These are phyloP conservation scores for Cygnus atratus DNA, from an alignment of 2,113 vertebrate genomes.

Conservation along the genomic window DNA sequence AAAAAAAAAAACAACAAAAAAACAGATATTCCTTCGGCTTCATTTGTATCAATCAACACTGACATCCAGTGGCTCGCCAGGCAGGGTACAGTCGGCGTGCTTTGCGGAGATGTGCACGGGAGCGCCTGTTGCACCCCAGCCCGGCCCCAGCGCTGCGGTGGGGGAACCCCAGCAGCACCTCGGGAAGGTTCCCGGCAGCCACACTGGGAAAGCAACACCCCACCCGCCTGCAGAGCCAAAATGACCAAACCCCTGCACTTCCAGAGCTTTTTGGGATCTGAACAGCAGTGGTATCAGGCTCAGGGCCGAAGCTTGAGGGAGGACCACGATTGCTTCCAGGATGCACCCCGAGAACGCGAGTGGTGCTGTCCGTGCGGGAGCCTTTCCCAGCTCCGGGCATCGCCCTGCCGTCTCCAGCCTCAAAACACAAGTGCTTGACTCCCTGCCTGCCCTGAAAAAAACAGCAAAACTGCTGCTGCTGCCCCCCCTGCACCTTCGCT, in stretches of 20 bases:
- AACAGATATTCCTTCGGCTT: not conserved
- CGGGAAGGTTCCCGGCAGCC: not conserved
- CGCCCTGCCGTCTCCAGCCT: not conserved
- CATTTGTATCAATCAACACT: conserved; percentile 61
- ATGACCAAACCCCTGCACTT: rapidly evolving
- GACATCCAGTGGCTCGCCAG: conserved; percentile 61
- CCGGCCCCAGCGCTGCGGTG: not conserved
- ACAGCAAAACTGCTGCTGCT: not conserved
- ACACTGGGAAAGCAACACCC: not conserved
- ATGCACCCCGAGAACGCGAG: no score
- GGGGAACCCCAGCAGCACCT: not conserved
- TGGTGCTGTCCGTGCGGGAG: not conserved
- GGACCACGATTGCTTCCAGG: no score
- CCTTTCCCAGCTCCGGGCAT: not conserved
- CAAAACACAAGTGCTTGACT: rapidly evolving
- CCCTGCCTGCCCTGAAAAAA: not conserved
- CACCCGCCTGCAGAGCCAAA: not conserved
- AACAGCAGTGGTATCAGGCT: not conserved
- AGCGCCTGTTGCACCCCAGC: not conserved
- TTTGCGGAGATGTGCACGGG: not conserved
- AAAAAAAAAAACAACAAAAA: no score
- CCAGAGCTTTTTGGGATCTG: not conserved
- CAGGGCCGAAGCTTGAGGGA: no score
- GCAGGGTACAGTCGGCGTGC: not conserved
- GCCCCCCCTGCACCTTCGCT: rapidly evolving